A percentile compares a stretch with the other conserved stretches of the same genome.
phyloP scores from a whole-genome alignment of 1,140 invertebrate species.

The Thaumetopoea pityocampa region DNA sequence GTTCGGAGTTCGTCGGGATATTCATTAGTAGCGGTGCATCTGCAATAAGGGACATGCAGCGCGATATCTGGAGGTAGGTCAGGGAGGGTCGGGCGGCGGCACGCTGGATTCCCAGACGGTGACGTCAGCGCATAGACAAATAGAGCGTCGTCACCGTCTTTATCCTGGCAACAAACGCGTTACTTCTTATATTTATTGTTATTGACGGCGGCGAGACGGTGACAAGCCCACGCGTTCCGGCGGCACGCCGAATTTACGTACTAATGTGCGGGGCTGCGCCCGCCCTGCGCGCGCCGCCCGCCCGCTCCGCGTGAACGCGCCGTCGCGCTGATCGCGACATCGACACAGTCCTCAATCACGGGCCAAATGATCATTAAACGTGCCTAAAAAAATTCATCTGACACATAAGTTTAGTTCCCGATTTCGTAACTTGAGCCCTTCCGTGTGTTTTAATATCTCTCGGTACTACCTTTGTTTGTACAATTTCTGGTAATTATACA shows the following conservation, averaged over 20 bases:
- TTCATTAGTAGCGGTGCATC: slow-evolving; percentile 1
- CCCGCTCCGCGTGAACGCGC: slow-evolving; percentile 31
- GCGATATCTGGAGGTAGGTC: slow-evolving; percentile 66
- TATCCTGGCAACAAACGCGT: slow-evolving; percentile 59
- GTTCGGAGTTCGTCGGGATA: too few species aligned
- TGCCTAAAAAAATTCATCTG: background rate
- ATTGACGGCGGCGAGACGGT: slow-evolving; percentile 67
- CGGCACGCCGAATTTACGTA: slow-evolving; percentile 43
- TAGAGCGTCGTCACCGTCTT: slow-evolving; percentile 60
- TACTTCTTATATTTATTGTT: slow-evolving; percentile 70
- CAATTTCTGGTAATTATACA: too few species aligned
- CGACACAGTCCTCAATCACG: slow-evolving; percentile 4
- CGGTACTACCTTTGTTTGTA: too few species aligned
- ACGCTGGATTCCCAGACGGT: slow-evolving; percentile 68
- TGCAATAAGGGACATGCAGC: slow-evolving; percentile 24
- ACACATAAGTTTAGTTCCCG: too few species aligned
- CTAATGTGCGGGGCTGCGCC: slow-evolving; percentile 24
- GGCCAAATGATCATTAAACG: background rate
- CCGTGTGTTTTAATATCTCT: too few species aligned
- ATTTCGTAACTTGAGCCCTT: too few species aligned
- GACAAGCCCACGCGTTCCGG: slow-evolving; percentile 58
- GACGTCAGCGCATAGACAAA: slow-evolving; percentile 70
- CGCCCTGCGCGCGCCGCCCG: slow-evolving; percentile 29
- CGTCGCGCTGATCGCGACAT: slow-evolving; percentile 11
- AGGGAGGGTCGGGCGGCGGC: slow-evolving; percentile 46